Evolutionary conservation across 92 coral and sea anemone species (phyloP).

Genomic region (Zoanthus gigantus): DNA sequence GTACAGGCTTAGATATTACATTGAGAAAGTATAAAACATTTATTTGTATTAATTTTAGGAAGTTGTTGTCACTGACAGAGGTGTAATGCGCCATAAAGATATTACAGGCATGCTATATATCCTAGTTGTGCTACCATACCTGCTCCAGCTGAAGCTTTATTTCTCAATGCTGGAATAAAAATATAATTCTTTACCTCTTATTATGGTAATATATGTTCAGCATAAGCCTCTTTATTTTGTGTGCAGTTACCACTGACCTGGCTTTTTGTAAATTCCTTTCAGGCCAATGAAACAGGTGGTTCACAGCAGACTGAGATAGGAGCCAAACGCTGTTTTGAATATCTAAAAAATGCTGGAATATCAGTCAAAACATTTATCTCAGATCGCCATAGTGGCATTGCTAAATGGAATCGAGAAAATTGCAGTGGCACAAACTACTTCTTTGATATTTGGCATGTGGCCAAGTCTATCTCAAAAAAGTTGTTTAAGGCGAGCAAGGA

Average conservation of each 20-base stretch:
- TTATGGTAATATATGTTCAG: background rate
- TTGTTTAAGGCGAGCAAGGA: constrained; percentile 15
- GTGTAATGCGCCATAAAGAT: background rate
- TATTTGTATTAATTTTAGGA: background rate
- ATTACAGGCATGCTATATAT: background rate
- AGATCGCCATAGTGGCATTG: constrained; percentile 35
- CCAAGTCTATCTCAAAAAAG: background rate
- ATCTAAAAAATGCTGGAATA: background rate
- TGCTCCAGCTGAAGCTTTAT: background rate
- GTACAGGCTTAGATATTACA: background rate
- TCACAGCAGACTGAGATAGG: constrained; percentile 1
- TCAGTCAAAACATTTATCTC: background rate
- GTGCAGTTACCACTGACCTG: background rate
- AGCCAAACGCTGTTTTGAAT: constrained; percentile 24
- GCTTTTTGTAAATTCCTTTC: background rate
- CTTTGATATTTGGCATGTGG: constrained; percentile 16
- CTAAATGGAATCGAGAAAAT: constrained; percentile 20
- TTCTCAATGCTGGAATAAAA: background rate
- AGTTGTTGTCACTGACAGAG: background rate
- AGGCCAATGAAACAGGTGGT: constrained; percentile 39
- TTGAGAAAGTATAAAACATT: background rate
- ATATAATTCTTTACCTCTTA: background rate
- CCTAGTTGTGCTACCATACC: background rate
- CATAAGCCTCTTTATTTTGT: background rate
- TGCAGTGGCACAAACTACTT: background rate